phyloP scores from a whole-genome alignment of 2,888 invertebrate species.

The Rhopalosiphum nymphaeae region DNA sequence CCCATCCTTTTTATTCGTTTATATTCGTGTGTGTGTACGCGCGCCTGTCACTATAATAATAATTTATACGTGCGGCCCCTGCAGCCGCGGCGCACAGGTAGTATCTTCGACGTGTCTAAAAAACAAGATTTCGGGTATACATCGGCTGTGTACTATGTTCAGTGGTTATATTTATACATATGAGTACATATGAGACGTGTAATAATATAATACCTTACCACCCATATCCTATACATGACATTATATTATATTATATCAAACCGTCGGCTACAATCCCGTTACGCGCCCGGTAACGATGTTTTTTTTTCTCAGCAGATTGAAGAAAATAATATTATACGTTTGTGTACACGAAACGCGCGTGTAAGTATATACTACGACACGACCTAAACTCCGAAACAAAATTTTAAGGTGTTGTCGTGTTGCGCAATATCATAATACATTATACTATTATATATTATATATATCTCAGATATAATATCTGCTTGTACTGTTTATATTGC shows the following conservation, averaged over 20 bases:
- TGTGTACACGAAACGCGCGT: background rate
- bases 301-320: background rate
- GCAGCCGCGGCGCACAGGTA: background rate
- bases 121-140: conserved; percentile 48
- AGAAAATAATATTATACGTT: background rate
- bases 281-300: background rate
- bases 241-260: background rate
- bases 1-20: conserved; percentile 11
- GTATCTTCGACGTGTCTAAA: background rate
- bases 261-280: conserved; percentile 3
- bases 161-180: background rate
- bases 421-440: background rate
- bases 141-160: background rate
- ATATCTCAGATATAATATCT: too few species aligned
- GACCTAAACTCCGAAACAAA: background rate
- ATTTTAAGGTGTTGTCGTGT: background rate
- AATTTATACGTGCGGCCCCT: conserved; percentile 1
- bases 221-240: background rate
- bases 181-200: background rate
- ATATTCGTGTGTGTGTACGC: background rate
- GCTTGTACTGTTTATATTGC: background rate
- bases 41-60: conserved; percentile 21
- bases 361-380: background rate
- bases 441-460: background rate
- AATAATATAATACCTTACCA: background rate